Base-by-base conservation (phyloP, 2,113 vertebrate genomes). In the Diadophis punctatus region DNA sequence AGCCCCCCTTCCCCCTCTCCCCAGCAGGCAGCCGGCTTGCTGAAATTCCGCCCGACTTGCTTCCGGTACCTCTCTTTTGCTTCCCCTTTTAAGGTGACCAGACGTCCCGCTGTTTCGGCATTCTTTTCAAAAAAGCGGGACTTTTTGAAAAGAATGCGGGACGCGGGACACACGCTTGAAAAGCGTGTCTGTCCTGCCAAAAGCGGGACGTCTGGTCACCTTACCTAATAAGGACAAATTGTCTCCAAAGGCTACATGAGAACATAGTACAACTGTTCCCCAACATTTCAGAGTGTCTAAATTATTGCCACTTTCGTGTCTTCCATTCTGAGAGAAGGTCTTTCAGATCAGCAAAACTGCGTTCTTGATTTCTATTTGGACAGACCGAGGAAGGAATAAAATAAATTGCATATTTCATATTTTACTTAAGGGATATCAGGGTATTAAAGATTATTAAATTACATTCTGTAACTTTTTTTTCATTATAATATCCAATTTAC, bases 191-290 rank as follows among this genome's bases (percentile, higher is more conserved):
- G n/a, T n/a, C n/a, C n/a, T n/a, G n/a, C n/a, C n/a, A n/a, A n/a
- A n/a, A n/a, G n/a, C n/a, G n/a, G n/a, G n/a, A n/a, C n/a, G n/a
- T n/a, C n/a, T n/a, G n/a, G n/a, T n/a, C n/a, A n/a, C n/a, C n/a
- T n/a, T n/a, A n/a, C n/a, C 94, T 96, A 96, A 96, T 95, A 96
- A 96, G 93, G 92, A 93, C 91, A 86, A 93, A 68, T 93, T 93
- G 95, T 95, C 95, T 95, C 96, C 92, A 92, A 95, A 96, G 94
- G 94, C 91, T 92, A 93, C 0, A 0, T 90, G 91, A 92, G 91
- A 97, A 92, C 92, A 95, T 46, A 22, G 80, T n/a, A 84, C 34
- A 51, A 1, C 86, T 14, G 92, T 93, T 93, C 91, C 93, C 92
- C 51, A 95, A 58, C 92, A 94, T 95, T 96, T 55, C 93, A 94